A percentile compares a stretch with the other conserved stretches of the same genome.
Conservation (phyloP, 2,797 vertebrate species). For the Rallus crepitans region DNA sequence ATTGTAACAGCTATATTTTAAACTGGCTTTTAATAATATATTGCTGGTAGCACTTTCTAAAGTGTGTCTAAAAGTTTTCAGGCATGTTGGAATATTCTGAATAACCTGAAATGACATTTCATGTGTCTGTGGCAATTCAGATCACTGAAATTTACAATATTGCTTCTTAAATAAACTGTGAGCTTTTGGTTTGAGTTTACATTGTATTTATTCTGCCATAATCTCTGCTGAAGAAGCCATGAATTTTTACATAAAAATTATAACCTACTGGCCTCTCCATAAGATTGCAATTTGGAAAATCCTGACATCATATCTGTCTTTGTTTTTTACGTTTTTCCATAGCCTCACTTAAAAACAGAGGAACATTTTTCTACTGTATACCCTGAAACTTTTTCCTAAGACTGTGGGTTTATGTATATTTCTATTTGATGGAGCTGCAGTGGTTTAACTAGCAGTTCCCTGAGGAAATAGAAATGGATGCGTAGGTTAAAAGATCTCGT, state of each 20-base stretch:
- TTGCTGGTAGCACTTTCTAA: background rate
- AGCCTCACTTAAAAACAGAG: background rate
- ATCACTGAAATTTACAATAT: background rate
- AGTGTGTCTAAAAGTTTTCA: background rate
- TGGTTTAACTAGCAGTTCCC: background rate
- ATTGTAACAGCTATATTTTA: background rate
- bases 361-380: background rate
- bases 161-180: background rate
- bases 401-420: background rate
- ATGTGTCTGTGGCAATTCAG: background rate
- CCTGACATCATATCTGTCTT: background rate
- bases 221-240: background rate
- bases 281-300: background rate
- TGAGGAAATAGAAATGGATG: background rate
- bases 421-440: background rate
- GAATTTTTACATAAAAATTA: background rate
- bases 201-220: background rate
- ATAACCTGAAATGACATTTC: no score
- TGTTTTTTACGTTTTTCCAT: background rate
- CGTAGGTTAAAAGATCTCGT: rapidly evolving
- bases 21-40: background rate
- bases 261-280: background rate
- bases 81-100: background rate
- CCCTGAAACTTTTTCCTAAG: background rate
- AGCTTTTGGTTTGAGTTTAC: background rate